Evolutionary conservation across 37 sponge, comb jelly and placozoan species (phyloP), one percentile per base, ranked within the genome.

Genomic region (Dysidea cf. avara): DNA sequence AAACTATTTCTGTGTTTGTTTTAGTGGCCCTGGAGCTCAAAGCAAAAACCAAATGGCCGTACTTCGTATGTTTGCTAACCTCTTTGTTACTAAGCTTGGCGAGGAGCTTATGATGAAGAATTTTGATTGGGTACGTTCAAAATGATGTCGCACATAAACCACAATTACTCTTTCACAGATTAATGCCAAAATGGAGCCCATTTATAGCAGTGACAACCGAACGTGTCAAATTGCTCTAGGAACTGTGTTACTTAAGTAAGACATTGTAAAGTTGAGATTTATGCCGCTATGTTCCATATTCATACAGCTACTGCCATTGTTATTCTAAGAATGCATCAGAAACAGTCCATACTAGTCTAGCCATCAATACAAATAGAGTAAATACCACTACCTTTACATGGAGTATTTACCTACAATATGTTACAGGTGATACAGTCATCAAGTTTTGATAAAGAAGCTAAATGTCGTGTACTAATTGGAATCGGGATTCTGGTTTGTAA

Each of bases 241-340:
- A 1, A 82, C 91, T 43, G 63, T 91, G 0, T 1, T 91, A 2
- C 76, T 76, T 2, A 89, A 89, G 90, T 89, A 66, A 79, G 79
- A n/a, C n/a, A n/a, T n/a, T n/a, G n/a, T n/a, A n/a, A n/a, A n/a
- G n/a, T n/a, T n/a, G n/a, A n/a, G n/a, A n/a, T n/a, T n/a, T n/a
- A n/a, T n/a, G n/a, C n/a, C n/a, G n/a, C n/a, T n/a, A 39, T 11
- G 53, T 52, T 53, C 48, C 32, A 54, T 55, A 24, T 21, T 50
- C 30, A 31, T 54, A 40, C 56, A 79, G 81, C 47, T 86, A 86
- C 64, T 75, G 74, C 38, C 64, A 68, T 54, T 78, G 37, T 33
- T 88, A 74, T 49, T 22, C 33, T 39, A 25, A 53, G 30, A 66
- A 16, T 26, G 57, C 11, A n/a, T 29, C 53, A 1, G 7, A 38